phyloP scores from a whole-genome alignment of 2,888 invertebrate species.

The Agonopterix alstromeriana region DNA sequence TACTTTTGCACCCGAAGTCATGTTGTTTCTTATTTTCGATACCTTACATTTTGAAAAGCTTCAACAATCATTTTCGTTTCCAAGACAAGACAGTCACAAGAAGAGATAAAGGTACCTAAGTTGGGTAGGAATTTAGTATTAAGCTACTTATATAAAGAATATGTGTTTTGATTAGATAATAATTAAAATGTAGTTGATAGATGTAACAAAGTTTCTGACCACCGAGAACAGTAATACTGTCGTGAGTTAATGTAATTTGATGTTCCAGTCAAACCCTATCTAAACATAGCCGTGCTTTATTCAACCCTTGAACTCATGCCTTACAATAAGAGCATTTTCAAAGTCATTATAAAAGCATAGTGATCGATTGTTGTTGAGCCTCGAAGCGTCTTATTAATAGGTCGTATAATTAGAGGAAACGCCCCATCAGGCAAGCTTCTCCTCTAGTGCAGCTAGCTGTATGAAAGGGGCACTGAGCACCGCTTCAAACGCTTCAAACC shows the following conservation, averaged over 20 bases:
- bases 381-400: constrained; percentile 63
- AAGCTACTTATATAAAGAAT: no score
- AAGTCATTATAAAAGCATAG: constrained; percentile 39
- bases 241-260: no score
- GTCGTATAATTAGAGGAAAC: constrained; percentile 72
- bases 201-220: no score
- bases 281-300: not conserved
- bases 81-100: no score
- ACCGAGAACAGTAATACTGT: no score
- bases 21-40: constrained; percentile 5
- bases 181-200: no score
- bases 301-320: constrained; percentile 19
- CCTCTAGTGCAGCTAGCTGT: constrained; percentile 28
- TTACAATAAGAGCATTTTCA: constrained; percentile 32
- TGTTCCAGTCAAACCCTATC: not conserved
- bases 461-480: constrained; percentile 57
- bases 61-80: no score
- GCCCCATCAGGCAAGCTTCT: constrained; percentile 54
- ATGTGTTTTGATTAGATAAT: no score
- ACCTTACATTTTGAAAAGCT: not conserved
- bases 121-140: no score
- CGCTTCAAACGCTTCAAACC: constrained; percentile 42
- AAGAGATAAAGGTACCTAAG: no score
- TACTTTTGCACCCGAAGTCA: constrained; percentile 13
- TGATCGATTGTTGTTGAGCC: constrained; percentile 52